phyloP scores from a whole-genome alignment of 1,140 invertebrate species.

The Probaryconus sp. region DNA sequence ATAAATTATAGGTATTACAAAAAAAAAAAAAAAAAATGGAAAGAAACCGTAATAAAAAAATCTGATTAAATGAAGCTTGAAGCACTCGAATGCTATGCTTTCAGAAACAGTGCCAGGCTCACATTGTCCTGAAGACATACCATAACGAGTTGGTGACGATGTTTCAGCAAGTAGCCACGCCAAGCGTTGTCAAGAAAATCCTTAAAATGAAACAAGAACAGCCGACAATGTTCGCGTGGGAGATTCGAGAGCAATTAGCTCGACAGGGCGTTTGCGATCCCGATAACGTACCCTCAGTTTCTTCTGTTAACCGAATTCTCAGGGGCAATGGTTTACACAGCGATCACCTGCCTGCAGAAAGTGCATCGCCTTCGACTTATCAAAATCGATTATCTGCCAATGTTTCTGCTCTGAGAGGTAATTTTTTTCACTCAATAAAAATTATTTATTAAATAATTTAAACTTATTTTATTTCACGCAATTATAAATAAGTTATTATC shows the following conservation, averaged over 20 bases:
- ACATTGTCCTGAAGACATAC: constrained; percentile 60
- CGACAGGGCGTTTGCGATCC: constrained; percentile 91
- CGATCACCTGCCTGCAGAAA: constrained; percentile 70
- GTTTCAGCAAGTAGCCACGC: constrained; percentile 93
- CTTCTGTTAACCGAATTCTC: constrained; percentile 96
- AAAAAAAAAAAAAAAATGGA: too few species aligned
- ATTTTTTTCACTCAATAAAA: constrained; percentile 5
- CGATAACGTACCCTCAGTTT: constrained; percentile 93
- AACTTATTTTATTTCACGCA: constrained; percentile 2
- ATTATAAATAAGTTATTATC: neutral
- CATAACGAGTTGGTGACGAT: constrained; percentile 67
- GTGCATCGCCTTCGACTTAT: constrained; percentile 62
- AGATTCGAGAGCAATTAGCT: constrained; percentile 92
- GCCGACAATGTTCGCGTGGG: constrained; percentile 95
- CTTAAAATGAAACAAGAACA: constrained; percentile 94
- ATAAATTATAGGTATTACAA: too few species aligned
- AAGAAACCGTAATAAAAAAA: too few species aligned
- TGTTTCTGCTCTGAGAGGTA: constrained; percentile 64
- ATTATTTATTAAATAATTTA: neutral
- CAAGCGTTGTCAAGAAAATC: constrained; percentile 94
- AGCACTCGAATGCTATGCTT: constrained; percentile 55
- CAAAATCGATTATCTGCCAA: constrained; percentile 63
- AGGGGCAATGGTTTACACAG: constrained; percentile 85
- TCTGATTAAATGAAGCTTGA: constrained; percentile 45
- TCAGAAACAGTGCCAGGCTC: constrained; percentile 60